Evolutionary conservation across 2,113 vertebrate species (phyloP), one percentile per base, ranked within the genome.

Genomic region (Anas platyrhynchos): DNA sequence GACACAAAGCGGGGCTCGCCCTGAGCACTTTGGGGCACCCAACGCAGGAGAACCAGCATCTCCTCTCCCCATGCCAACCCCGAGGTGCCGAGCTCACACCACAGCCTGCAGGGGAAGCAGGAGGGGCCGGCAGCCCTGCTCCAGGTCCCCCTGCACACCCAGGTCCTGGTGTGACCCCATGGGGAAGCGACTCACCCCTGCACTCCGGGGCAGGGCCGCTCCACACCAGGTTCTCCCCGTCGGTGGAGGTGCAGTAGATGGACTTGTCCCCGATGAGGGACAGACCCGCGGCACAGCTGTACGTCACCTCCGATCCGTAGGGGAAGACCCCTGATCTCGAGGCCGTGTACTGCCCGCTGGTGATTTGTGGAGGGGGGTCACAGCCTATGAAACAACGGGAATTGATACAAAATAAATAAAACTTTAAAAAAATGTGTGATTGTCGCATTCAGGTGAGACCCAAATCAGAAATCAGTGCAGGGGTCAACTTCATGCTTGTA

Each of bases 291-390:
- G 0, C 20, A 2, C 95, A 95, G 29, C 20, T 66, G 83, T 96
- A 96, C 0, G 18, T 92, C 34, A 95, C 93, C 7, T 34, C 4
- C 2, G 83, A 1, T 2, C 91, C 91, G 0, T 96, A 96, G 32
- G 31, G 9, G 11, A 92, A 95, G 21, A 67, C 12, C 20, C 16
- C 5, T 10, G 0, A 0, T 0, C 5, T 1, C 3, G 1, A 1
- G 22, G 15, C 66, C 1, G 76, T 67, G 86, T 83, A 59, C 50
- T 23, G 4, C 50, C 94, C 96, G 0, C 11, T 7, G 67, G 16
- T 0, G 36, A 27, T 41, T 1, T 2, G 0, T 0, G 96, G 92
- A 34, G 96, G 92, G 3, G 62, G 58, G 9, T 1, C 82, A 15
- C 96, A 97, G 29, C 2, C 96, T 97, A 68, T 1, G 41, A 46